phyloP scores from a whole-genome alignment of 2,113 vertebrate species.

The Orcinus orca region DNA sequence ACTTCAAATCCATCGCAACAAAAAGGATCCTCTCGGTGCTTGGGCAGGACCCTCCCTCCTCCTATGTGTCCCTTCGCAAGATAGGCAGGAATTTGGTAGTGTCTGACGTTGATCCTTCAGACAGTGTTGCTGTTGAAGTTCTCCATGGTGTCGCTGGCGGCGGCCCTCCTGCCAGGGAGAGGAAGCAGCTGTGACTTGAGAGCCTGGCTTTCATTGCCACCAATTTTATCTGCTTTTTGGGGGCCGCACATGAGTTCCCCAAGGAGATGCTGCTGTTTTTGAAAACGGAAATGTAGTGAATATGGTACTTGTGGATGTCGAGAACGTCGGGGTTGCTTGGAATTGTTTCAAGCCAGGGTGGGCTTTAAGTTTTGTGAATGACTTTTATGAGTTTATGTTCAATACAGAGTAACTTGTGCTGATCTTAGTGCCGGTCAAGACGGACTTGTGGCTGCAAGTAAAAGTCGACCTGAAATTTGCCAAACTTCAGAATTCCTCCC shows the following conservation, averaged over 20 bases:
- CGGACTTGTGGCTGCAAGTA: background rate
- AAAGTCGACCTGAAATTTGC: background rate
- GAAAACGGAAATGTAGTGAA: background rate
- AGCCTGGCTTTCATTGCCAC: background rate
- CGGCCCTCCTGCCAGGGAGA: background rate
- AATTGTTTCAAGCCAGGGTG: background rate
- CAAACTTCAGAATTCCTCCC: background rate
- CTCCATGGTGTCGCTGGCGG: background rate
- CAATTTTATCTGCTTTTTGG: background rate
- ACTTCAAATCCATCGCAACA: background rate
- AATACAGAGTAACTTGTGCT: background rate
- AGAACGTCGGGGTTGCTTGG: background rate
- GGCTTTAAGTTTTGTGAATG: background rate
- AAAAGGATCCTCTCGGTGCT: background rate
- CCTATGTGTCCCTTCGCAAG: rapidly evolving
- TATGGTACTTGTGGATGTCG: background rate
- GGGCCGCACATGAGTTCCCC: background rate
- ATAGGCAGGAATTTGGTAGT: background rate
- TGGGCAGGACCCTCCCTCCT: background rate
- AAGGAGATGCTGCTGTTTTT: background rate
- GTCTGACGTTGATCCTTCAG: background rate
- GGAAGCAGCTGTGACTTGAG: background rate
- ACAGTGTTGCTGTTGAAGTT: background rate
- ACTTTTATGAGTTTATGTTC: background rate
- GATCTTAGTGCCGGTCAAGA: background rate